Evolutionary conservation across 2,113 vertebrate species (phyloP).

Genomic region (Gorsachius goisagi): DNA sequence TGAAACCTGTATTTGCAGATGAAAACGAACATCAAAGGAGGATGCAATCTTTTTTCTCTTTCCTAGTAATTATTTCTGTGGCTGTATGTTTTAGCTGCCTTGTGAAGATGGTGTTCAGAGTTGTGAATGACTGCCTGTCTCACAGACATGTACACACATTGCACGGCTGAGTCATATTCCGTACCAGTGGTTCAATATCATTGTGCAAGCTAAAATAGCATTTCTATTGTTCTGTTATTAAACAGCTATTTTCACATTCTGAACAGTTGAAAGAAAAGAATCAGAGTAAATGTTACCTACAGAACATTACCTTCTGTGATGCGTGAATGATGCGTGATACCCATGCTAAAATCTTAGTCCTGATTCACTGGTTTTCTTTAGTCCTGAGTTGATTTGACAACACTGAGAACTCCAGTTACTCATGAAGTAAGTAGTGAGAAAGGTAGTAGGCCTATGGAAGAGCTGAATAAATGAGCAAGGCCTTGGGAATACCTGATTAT

Average conservation of each 20-base stretch:
- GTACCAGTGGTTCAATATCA: neutral
- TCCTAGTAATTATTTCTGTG: neutral
- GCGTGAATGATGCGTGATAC: neutral
- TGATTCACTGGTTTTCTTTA: neutral
- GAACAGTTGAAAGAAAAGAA: neutral
- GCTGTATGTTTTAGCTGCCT: neutral
- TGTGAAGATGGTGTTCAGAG: neutral
- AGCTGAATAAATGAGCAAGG: neutral
- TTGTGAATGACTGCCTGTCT: neutral
- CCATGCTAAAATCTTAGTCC: neutral
- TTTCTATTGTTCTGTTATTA: neutral
- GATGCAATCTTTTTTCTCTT: neutral
- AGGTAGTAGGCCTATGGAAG: neutral
- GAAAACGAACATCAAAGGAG: neutral
- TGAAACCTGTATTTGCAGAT: neutral
- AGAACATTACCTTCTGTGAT: neutral
- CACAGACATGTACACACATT: rapidly evolving
- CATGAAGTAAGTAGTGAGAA: neutral
- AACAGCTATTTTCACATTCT: neutral
- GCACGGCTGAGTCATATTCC: neutral
- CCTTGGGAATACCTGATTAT: neutral
- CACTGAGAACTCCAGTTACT: neutral
- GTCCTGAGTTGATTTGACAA: neutral
- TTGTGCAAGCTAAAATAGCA: neutral
- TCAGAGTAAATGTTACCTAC: neutral